Percentiles rank a stretch among this genome's conserved stretches.
Conservation (phyloP, 2,113 vertebrate genomes). For the Chaetodon trifascialis region DNA sequence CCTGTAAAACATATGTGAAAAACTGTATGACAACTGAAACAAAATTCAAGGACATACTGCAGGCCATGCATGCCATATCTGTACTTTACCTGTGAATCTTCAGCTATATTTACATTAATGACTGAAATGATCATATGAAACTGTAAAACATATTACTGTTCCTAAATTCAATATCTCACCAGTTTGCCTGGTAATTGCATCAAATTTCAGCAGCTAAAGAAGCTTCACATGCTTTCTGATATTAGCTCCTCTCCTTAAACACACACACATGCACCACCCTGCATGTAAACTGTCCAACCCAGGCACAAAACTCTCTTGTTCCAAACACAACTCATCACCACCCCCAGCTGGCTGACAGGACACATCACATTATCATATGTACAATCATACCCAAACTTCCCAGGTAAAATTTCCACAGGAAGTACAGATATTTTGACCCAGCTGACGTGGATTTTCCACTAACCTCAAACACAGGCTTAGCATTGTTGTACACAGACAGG, state of each 20-base stretch:
- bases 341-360: slow-evolving; percentile 75
- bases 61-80: neutral
- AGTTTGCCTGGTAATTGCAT: slow-evolving; percentile 5
- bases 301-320: neutral
- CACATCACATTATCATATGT: slow-evolving; percentile 43
- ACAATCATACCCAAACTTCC: neutral
- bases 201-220: neutral
- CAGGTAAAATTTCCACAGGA: slow-evolving; percentile 27
- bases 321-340: slow-evolving; percentile 54
- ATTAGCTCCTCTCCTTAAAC: neutral
- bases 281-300: neutral
- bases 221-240: neutral
- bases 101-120: neutral
- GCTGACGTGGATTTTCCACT: slow-evolving; percentile 32
- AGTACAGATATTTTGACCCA: slow-evolving; percentile 15
- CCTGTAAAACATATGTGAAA: slow-evolving; percentile 77
- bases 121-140: neutral
- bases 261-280: neutral
- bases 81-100: neutral
- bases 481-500: slow-evolving; percentile 88
- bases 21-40: neutral
- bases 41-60: neutral
- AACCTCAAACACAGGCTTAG: slow-evolving; percentile 88
- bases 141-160: neutral
- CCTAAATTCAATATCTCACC: slow-evolving; percentile 2